Evolutionary conservation across 2,113 vertebrate genomes (phyloP).

Genomic region (Podarcis raffonei): DNA sequence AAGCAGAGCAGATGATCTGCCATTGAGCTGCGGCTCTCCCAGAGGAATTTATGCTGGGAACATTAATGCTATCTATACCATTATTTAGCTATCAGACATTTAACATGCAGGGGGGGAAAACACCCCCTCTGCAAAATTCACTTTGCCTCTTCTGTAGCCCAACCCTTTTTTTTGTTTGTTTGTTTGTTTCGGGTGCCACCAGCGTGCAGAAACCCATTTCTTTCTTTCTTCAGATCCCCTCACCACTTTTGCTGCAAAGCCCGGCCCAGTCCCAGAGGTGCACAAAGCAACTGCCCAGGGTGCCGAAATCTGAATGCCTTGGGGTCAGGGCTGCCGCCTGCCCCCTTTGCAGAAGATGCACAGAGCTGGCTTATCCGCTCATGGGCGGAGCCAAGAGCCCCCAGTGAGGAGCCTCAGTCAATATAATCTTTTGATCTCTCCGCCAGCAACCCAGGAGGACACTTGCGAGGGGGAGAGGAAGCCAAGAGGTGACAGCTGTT

Average conservation of each 20-base stretch:
- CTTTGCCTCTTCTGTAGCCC: not conserved
- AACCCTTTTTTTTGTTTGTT: too few species aligned
- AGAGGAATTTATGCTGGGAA: too few species aligned
- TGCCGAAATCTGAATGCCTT: not conserved
- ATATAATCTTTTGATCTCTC: not conserved
- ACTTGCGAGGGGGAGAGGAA: not conserved
- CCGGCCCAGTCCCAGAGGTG: not conserved
- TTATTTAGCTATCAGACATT: not conserved
- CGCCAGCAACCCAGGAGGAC: too few species aligned
- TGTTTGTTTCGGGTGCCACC: not conserved
- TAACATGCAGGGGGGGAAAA: not conserved
- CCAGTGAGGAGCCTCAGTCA: too few species aligned
- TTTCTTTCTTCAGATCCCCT: too few species aligned
- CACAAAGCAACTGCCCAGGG: too few species aligned
- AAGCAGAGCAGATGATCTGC: not conserved
- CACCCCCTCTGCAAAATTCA: not conserved
- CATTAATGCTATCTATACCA: too few species aligned
- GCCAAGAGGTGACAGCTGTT: not conserved
- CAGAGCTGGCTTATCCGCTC: not conserved
- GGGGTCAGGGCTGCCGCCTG: not conserved
- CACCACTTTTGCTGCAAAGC: not conserved
- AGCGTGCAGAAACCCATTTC: not conserved
- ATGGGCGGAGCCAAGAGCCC: not conserved
- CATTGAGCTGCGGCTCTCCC: too few species aligned
- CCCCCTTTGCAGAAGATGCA: too few species aligned